phyloP scores from a whole-genome alignment of 1,140 invertebrate species.

The Danaus plexippus region DNA sequence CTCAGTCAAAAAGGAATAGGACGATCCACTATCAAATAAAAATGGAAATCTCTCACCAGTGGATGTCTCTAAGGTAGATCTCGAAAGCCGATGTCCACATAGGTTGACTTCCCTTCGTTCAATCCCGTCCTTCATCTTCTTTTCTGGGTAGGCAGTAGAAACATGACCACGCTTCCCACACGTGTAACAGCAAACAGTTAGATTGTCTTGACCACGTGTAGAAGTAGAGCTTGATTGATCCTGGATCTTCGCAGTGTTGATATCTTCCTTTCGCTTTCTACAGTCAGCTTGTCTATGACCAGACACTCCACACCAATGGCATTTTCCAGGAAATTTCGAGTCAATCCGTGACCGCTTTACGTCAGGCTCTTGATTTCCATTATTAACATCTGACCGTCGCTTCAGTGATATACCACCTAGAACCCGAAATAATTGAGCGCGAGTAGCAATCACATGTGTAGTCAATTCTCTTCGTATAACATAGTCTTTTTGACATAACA shows the following conservation, averaged over 20 bases:
- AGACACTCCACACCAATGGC: slow-evolving; percentile 16
- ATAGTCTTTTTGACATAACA: slow-evolving; percentile 22
- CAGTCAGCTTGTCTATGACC: slow-evolving; percentile 16
- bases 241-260: no score
- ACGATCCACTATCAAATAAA: slow-evolving; percentile 1
- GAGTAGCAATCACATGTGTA: slow-evolving; percentile 15
- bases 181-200: slow-evolving; percentile 5
- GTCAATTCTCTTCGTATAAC: slow-evolving; percentile 24
- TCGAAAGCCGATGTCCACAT: not conserved
- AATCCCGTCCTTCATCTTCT: not conserved
- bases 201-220: no score
- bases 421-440: slow-evolving; percentile 24
- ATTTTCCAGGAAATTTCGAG: slow-evolving; percentile 13
- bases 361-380: slow-evolving; percentile 5
- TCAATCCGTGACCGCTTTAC: slow-evolving; percentile 9
- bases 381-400: slow-evolving; percentile 19
- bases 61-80: no score
- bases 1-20: not conserved
- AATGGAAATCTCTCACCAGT: not conserved
- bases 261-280: slow-evolving; percentile 15
- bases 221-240: no score
- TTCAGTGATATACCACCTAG: slow-evolving; percentile 28
- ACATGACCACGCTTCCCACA: slow-evolving; percentile 5
- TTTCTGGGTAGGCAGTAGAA: not conserved
- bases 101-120: no score